Conservation (phyloP, 2,797 vertebrate species). For the Ambastaia sidthimunki region DNA sequence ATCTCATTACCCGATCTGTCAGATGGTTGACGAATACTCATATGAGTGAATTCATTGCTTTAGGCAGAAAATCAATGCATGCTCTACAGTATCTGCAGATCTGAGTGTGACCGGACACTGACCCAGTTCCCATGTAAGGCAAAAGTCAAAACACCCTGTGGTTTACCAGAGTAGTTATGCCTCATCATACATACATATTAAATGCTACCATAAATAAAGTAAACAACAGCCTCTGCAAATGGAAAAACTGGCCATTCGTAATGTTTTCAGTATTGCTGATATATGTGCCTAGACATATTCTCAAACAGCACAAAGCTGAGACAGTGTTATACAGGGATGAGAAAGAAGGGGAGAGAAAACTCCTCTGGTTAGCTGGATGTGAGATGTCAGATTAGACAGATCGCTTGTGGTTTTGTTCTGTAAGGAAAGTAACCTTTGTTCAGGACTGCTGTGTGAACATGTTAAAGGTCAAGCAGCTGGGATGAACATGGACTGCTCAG, state of each 20-base stretch:
- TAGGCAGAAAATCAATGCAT: conserved; percentile 84
- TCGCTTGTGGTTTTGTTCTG: conserved; percentile 33
- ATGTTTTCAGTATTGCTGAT: conserved; percentile 68
- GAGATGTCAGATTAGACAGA: conserved; percentile 44
- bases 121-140: conserved; percentile 80
- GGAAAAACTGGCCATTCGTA: conserved; percentile 69
- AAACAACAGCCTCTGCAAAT: conserved; percentile 26
- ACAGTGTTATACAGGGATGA: neutral
- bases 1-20: conserved; percentile 76
- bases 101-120: conserved; percentile 75
- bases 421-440: conserved; percentile 33
- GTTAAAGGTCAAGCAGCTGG: conserved; percentile 63
- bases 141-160: conserved; percentile 66
- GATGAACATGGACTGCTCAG: conserved; percentile 21
- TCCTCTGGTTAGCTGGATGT: conserved; percentile 14
- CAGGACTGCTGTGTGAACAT: conserved; percentile 42
- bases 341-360: neutral
- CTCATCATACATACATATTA: conserved; percentile 15
- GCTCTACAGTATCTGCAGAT: conserved; percentile 64
- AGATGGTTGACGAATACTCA: conserved; percentile 80
- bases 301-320: too few relatives aligned
- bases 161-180: conserved; percentile 60
- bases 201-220: neutral
- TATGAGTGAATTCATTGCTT: conserved; percentile 86
- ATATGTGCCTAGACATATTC: too few relatives aligned